Evolutionary conservation across 2,888 invertebrate genomes (phyloP).

Genomic region (Psylliodes chrysocephalus): DNA sequence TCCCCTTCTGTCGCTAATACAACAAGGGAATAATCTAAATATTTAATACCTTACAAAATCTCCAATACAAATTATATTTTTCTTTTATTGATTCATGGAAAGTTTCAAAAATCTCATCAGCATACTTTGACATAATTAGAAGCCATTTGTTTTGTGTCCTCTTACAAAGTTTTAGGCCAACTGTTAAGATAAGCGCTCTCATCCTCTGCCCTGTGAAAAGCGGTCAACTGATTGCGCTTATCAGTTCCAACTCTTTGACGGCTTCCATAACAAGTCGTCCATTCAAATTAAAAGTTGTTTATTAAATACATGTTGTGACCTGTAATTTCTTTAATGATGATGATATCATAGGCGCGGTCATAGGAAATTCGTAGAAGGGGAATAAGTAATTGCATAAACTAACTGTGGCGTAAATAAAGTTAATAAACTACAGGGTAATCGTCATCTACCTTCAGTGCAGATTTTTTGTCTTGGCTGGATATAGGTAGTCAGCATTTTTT

Average conservation of each 20-base stretch:
- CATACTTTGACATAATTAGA: conserved; percentile 33
- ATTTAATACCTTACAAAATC: too few species aligned
- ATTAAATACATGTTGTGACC: conserved; percentile 26
- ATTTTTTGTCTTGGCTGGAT: too few species aligned
- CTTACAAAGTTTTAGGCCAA: conserved; percentile 42
- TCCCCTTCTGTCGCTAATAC: too few species aligned
- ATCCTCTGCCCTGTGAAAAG: conserved; percentile 43
- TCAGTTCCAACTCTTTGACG: conserved; percentile 39
- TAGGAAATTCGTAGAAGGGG: conserved; percentile 8
- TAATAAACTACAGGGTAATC: too few species aligned
- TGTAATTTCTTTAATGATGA: conserved; percentile 34
- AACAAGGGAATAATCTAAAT: too few species aligned
- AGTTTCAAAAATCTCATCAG: not conserved
- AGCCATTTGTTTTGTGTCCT: conserved; percentile 36
- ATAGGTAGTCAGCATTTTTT: too few species aligned
- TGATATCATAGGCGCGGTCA: conserved; percentile 20
- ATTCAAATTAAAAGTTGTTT: conserved; percentile 35
- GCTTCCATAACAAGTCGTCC: conserved; percentile 37
- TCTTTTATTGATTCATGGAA: not conserved
- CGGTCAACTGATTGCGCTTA: conserved; percentile 48
- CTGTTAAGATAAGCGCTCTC: conserved; percentile 38
- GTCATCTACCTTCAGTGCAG: too few species aligned
- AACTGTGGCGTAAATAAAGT: too few species aligned
- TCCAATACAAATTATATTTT: too few species aligned
- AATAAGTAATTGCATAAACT: too few species aligned